These are phyloP conservation scores for Seriola dumerili DNA, from an alignment of 2,113 vertebrate species.

Conservation along the genomic window DNA sequence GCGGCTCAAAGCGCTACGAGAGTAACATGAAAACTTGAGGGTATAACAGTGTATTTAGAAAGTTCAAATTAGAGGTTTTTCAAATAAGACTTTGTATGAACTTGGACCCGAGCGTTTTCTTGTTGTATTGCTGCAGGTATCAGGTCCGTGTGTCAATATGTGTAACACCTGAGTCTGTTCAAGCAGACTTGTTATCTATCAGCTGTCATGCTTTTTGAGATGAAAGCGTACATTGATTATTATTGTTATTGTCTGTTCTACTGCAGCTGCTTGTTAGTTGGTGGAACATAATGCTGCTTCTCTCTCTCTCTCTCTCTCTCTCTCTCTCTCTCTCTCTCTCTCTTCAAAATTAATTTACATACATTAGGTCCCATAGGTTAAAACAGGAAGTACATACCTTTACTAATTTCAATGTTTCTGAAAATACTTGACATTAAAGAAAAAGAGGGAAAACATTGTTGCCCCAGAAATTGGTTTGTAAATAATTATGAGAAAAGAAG, in stretches of 20 bases:
- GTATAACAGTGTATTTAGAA: background rate
- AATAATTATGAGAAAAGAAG: too few relatives aligned
- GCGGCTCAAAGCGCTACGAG: background rate
- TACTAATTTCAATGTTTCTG: too few relatives aligned
- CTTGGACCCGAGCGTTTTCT: background rate
- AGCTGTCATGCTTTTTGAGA: background rate
- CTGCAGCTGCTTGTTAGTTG: background rate
- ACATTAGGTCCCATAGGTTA: too few relatives aligned
- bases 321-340: too few relatives aligned
- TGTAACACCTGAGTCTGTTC: background rate
- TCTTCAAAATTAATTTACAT: too few relatives aligned
- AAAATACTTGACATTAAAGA: too few relatives aligned
- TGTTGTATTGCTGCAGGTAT: background rate
- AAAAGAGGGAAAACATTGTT: too few relatives aligned
- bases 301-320: too few relatives aligned
- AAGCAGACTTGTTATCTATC: background rate
- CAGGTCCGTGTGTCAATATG: background rate
- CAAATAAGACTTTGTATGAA: background rate
- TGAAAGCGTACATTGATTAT: background rate
- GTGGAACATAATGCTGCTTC: background rate
- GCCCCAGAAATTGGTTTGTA: too few relatives aligned
- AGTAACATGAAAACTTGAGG: conserved; percentile 3
- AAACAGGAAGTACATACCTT: too few relatives aligned
- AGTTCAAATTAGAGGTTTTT: conserved; percentile 19
- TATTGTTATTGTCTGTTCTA: background rate